phyloP scores from a whole-genome alignment of 1,140 invertebrate species.

The Bombus impatiens region DNA sequence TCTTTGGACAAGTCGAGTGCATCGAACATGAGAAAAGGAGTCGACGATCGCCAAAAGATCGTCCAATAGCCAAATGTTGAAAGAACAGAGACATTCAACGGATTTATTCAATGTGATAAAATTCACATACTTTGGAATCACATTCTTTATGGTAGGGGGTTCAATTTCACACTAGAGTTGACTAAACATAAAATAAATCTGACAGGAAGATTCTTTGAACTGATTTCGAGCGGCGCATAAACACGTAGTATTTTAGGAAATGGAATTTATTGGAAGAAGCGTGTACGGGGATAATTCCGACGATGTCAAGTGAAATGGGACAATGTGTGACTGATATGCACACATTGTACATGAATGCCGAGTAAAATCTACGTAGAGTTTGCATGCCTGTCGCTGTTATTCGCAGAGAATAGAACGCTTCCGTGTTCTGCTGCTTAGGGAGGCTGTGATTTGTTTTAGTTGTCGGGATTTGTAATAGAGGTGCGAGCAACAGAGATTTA shows the following conservation, averaged over 20 bases:
- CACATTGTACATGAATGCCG: neutral
- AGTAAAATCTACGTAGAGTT: neutral
- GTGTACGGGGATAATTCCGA: neutral
- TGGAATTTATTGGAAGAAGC: neutral
- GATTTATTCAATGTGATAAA: neutral
- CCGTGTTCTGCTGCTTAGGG: neutral
- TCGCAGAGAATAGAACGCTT: neutral
- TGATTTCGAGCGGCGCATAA: neutral
- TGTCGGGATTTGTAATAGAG: neutral
- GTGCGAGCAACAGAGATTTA: neutral
- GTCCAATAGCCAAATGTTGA: neutral
- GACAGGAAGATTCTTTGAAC: neutral
- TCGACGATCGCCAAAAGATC: neutral
- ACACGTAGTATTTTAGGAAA: neutral
- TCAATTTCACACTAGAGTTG: neutral
- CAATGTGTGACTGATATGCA: neutral
- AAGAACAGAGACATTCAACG: neutral
- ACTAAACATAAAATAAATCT: neutral
- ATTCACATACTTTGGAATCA: no score
- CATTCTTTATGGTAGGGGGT: neutral
- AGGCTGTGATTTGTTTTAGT: neutral
- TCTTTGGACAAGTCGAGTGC: conserved; percentile 15
- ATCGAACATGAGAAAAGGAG: neutral
- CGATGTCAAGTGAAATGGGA: neutral
- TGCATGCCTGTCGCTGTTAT: no score